Percentiles rank a stretch among this genome's conserved stretches.
These are phyloP conservation scores for Xiphophorus maculatus DNA, from an alignment of 2,113 vertebrate species.

Conservation along the genomic window DNA sequence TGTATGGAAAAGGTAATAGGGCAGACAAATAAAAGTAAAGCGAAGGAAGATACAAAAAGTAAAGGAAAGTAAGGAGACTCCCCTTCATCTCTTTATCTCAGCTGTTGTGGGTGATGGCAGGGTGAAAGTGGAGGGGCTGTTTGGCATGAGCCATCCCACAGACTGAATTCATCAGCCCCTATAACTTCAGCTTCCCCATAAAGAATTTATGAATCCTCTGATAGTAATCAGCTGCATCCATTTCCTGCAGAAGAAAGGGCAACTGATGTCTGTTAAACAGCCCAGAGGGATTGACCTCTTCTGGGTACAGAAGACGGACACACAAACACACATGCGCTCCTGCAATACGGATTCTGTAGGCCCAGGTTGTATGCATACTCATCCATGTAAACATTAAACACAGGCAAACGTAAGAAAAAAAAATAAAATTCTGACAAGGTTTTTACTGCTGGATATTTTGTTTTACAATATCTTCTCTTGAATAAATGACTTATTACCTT, in stretches of 20 bases:
- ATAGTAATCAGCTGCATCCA: constrained; percentile 89
- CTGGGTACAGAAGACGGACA: constrained; percentile 47
- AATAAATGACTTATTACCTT: neutral
- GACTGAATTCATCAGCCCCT: constrained; percentile 82
- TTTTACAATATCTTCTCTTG: neutral
- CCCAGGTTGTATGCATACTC: constrained; percentile 11
- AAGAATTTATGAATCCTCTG: constrained; percentile 89
- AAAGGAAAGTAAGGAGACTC: constrained; percentile 33
- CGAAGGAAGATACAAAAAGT: constrained; percentile 14
- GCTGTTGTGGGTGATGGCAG: constrained; percentile 35
- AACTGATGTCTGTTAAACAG: constrained; percentile 88
- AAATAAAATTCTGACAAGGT: neutral
- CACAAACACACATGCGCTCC: constrained; percentile 28
- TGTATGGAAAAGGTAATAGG: constrained; percentile 10
- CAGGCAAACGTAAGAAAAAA: neutral
- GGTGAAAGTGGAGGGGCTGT: constrained; percentile 50
- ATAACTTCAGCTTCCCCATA: constrained; percentile 82
- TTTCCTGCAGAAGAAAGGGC: constrained; percentile 86
- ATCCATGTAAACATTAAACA: neutral
- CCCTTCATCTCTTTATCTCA: constrained; percentile 60
- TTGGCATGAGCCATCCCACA: constrained; percentile 71
- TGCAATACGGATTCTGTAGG: constrained; percentile 19
- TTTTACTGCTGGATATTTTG: neutral
- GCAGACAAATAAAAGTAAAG: constrained; percentile 2
- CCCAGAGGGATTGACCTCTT: constrained; percentile 87